Base-by-base conservation (phyloP, 2,113 vertebrate genomes). In the Thymallus thymallus region DNA sequence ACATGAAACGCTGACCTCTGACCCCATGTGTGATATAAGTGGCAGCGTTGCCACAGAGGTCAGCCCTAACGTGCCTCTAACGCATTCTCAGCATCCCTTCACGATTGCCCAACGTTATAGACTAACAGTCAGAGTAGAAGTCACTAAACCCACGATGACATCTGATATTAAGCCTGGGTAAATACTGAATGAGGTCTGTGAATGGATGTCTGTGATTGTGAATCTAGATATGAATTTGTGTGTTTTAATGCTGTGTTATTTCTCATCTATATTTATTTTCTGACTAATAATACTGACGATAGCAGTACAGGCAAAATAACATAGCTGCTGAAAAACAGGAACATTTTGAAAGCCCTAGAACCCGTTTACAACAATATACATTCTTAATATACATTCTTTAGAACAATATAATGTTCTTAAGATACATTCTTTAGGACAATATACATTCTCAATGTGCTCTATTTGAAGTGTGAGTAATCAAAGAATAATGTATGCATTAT, bases 311-410 rank as follows among this genome's bases (percentile, higher is more conserved):
- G 56, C n/a, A 41, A 10, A 66, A 66, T n/a, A 20, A 35, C 29
- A 35, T 14, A 35, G 18, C 16, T 41, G 6, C 4, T 18, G 2
- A 10, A 66, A 30, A 32, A 66, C 16, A n/a, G 30, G 64, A 41
- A 70, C 71, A 71, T 61, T 69, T 24, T 22, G 24, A 5, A 51
- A 9, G 65, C 78, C 79, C 69, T n/a, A 23, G 62, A 68, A 22
- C 65, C 61, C 20, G 26, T 20, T 16, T n/a, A 41, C 32, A 35
- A 67, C 64, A 67, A 65, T 24, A 62, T 4, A 30, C 63, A 4
- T 65, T 18, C 23, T 32, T 12, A 4, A 18, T 18, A 12, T 6
- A 30, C 13, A 20, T 30, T 65, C 26, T 16, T 10, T 16, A 30
- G 63, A 29, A 65, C 63, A 65, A 65, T 24, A 62, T 4, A 30